These are phyloP conservation scores for Lepidochitona cinerea DNA, from an alignment of 2,888 invertebrate genomes.

Conservation along the genomic window DNA sequence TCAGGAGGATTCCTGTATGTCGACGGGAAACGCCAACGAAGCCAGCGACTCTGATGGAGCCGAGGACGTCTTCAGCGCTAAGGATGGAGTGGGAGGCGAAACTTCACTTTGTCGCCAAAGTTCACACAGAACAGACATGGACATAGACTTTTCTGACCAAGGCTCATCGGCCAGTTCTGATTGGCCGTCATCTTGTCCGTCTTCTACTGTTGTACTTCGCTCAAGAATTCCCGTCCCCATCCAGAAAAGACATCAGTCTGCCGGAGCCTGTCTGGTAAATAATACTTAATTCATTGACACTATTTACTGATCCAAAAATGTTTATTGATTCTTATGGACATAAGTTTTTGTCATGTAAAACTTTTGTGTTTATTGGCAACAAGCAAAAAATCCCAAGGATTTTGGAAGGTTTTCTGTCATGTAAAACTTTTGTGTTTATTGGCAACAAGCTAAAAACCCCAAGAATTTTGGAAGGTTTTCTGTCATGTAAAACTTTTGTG, in stretches of 20 bases:
- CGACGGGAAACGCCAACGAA: neutral
- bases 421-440: no score
- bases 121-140: slow-evolving; percentile 17
- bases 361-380: no score
- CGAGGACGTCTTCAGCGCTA: slow-evolving; percentile 5
- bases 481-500: no score
- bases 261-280: slow-evolving; percentile 24
- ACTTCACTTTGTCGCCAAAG: slow-evolving; percentile 28
- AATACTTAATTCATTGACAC: neutral
- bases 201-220: neutral
- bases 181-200: neutral
- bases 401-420: no score
- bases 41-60: neutral
- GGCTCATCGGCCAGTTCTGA: neutral
- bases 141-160: slow-evolving; percentile 7
- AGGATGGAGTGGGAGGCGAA: slow-evolving; percentile 31
- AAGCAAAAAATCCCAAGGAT: no score
- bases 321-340: no score
- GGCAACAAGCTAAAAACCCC: no score
- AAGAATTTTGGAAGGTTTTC: no score
- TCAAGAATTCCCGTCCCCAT: neutral
- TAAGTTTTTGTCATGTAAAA: no score
- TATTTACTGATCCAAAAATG: no score
- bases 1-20: neutral
- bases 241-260: neutral